Evolutionary conservation across 2,888 invertebrate genomes (phyloP).

Genomic region (Dermolepida albohirtum): DNA sequence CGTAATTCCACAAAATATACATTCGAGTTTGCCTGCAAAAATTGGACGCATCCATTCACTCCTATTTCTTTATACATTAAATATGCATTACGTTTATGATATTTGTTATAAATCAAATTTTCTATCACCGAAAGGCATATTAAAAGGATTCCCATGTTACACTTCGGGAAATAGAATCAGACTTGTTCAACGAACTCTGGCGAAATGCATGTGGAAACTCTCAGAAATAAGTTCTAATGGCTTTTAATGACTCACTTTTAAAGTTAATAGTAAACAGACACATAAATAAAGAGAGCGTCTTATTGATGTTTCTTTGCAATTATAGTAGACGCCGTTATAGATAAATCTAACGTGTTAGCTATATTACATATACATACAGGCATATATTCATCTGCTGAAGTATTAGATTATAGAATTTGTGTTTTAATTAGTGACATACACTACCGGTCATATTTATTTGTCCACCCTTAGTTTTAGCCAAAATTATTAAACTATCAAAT

Average conservation of each 20-base stretch:
- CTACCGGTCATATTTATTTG: too few species aligned
- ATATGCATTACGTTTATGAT: too few species aligned
- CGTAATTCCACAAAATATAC: too few species aligned
- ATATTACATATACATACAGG: too few species aligned
- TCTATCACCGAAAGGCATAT: constrained; percentile 31
- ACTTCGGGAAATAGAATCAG: constrained; percentile 11
- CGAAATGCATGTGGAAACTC: constrained; percentile 3
- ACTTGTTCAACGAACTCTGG: constrained; percentile 22
- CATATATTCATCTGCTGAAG: neutral
- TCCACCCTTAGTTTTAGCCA: too few species aligned
- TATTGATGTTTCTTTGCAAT: neutral
- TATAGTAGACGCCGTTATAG: too few species aligned
- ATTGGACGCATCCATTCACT: too few species aligned
- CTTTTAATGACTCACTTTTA: constrained; percentile 16
- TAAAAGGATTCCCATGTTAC: constrained; percentile 31
- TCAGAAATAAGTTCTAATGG: constrained; percentile 13
- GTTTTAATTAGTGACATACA: neutral
- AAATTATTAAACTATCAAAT: too few species aligned
- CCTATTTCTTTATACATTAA: too few species aligned
- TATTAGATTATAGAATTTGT: constrained; percentile 1
- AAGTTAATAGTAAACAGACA: neutral
- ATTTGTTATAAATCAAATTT: too few species aligned
- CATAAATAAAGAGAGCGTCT: neutral
- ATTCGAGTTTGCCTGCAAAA: too few species aligned
- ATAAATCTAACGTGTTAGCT: too few species aligned